Base-by-base conservation (phyloP, 2,888 invertebrate genomes). In the Notocelia uddmanniana region DNA sequence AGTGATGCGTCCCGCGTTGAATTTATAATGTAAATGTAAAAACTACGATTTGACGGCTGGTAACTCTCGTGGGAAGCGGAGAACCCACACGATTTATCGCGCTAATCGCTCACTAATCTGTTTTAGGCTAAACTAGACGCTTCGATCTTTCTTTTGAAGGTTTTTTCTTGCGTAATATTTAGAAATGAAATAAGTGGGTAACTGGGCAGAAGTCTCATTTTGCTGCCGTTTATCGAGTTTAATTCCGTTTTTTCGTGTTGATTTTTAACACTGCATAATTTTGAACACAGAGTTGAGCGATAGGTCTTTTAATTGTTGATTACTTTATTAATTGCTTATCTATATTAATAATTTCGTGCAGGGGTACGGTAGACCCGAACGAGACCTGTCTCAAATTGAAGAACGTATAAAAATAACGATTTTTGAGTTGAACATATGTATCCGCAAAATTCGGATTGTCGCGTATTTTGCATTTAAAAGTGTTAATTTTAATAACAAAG, bases 1-100 rank as follows among this genome's bases (percentile, higher is more conserved):
- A 92, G 84, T 89, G 91, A 86, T 85, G 91, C 92, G 87, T 85
- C 80, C 79, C 82, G 85, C 89, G 91, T 89, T 89, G 89, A 90
- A 91, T 89, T 86, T 85, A 84, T 88, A 86, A 85, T 85, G 63
- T 62, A 81, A 81, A 75, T 83, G 80, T 83, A 87, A 89, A 87
- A 89, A 89, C 86, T 82, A 84, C 86, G 86, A 92, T 92, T 92
- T 89, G 89, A 87, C 86, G 92, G 83, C 79, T 74, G 72, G 78
- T 88, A 85, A 76, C 74, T 81, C 79, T 86, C 93, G 93, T 93
- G 93, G 89, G 93, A 93, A 91, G 79, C 75, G 73, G 63, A 73
- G 75, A 78, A 74, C 84, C 86, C 81, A 80, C 83, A 86, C 85
- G 85, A 87, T 84, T 83, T 81, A 81, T 78, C 82, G 77, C 73